phyloP scores from a whole-genome alignment of 2,888 invertebrate species.

The Tenthredo amoena region DNA sequence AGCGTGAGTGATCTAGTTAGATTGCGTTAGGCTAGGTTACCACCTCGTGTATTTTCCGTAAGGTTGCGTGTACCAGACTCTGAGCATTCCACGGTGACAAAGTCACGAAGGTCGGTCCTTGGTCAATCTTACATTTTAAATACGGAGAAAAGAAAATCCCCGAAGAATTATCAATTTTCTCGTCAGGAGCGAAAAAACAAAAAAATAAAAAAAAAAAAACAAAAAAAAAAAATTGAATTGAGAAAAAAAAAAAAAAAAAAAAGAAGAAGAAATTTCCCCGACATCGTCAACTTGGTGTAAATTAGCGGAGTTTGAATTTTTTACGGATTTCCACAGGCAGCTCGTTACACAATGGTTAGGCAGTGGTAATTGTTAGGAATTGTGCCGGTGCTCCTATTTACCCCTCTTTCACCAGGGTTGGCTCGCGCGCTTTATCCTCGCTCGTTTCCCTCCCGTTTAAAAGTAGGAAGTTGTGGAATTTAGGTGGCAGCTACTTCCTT shows the following conservation, averaged over 20 bases:
- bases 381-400: neutral
- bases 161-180: too few species aligned
- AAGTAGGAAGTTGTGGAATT: conserved; percentile 41
- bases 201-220: neutral
- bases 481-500: conserved; percentile 34
- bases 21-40: conserved; percentile 50
- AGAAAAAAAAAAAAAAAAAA: neutral
- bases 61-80: conserved; percentile 8
- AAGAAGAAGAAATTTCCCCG: neutral
- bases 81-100: conserved; percentile 50
- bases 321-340: neutral
- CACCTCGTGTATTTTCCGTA: conserved; percentile 36
- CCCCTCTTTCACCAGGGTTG: neutral
- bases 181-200: too few species aligned
- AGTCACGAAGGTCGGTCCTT: conserved; percentile 46
- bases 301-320: neutral
- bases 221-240: too few species aligned
- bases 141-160: too few species aligned
- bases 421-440: neutral
- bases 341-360: conserved; percentile 12
- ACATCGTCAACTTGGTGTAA: neutral
- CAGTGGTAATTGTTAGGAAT: conserved; percentile 23
- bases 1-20: conserved; percentile 51
- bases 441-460: conserved; percentile 5
- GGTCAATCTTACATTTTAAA: conserved; percentile 5